phyloP scores from a whole-genome alignment of 2,113 vertebrate genomes.

The Jacana jacana region DNA sequence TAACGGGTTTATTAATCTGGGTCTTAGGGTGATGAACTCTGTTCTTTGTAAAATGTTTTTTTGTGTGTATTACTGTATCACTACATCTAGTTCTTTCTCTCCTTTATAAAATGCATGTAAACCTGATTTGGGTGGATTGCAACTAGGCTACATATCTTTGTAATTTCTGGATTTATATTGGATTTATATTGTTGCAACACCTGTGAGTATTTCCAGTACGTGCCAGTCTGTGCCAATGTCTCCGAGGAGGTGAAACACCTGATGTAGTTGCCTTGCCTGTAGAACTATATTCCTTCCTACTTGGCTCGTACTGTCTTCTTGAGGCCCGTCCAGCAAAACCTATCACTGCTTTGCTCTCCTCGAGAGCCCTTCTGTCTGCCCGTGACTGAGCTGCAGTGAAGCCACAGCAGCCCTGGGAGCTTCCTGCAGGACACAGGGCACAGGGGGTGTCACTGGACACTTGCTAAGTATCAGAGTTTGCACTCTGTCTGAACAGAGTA shows the following conservation, averaged over 20 bases:
- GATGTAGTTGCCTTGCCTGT: background rate
- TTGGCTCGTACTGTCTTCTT: background rate
- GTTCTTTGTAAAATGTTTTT: background rate
- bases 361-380: background rate
- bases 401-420: background rate
- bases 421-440: background rate
- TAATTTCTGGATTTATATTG: background rate
- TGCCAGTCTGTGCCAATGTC: background rate
- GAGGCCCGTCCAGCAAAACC: background rate
- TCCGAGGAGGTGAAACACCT: background rate
- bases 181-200: background rate
- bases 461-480: background rate
- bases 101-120: background rate
- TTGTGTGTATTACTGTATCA: background rate
- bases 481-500: background rate
- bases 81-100: background rate
- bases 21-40: background rate
- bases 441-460: background rate
- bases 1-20: background rate
- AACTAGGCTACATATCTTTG: background rate
- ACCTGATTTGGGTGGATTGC: background rate
- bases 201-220: background rate
- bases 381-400: background rate
- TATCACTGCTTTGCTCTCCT: background rate
- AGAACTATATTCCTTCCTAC: background rate